phyloP scores from a whole-genome alignment of 2,113 vertebrate species.

The Oplegnathus fasciatus region DNA sequence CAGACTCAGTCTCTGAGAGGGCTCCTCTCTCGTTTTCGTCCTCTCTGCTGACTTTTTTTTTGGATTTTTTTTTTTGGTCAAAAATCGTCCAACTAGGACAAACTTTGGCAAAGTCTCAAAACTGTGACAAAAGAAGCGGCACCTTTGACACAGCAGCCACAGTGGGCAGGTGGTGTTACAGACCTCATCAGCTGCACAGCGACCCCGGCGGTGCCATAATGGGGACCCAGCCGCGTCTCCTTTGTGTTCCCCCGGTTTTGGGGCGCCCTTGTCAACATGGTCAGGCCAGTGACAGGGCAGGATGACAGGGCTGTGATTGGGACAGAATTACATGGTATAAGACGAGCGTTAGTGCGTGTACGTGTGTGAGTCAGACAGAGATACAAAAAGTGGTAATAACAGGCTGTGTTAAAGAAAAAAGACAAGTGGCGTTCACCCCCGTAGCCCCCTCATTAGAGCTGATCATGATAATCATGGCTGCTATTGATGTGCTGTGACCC shows the following conservation, averaged over 20 bases:
- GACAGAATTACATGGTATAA: constrained; percentile 65
- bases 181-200: constrained; percentile 66
- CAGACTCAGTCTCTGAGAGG: too few relatives aligned
- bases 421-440: constrained; percentile 57
- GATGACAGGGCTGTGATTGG: constrained; percentile 69
- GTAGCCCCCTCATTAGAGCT: constrained; percentile 71
- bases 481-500: constrained; percentile 72
- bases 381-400: constrained; percentile 71
- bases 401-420: constrained; percentile 63
- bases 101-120: constrained; percentile 45
- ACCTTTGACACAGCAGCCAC: constrained; percentile 42
- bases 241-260: constrained; percentile 30
- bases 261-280: constrained; percentile 43
- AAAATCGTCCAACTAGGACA: constrained; percentile 59
- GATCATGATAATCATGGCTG: constrained; percentile 77
- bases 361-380: constrained; percentile 31
- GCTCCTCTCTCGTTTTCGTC: neutral
- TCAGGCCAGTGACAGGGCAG: constrained; percentile 48
- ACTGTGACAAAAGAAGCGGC: constrained; percentile 16
- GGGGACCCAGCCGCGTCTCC: neutral
- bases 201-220: constrained; percentile 53
- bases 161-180: constrained; percentile 32
- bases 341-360: constrained; percentile 31
- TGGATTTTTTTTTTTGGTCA: constrained; percentile 33
- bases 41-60: neutral